phyloP scores from a whole-genome alignment of 2,888 invertebrate genomes.

The Crocallis elinguaria region DNA sequence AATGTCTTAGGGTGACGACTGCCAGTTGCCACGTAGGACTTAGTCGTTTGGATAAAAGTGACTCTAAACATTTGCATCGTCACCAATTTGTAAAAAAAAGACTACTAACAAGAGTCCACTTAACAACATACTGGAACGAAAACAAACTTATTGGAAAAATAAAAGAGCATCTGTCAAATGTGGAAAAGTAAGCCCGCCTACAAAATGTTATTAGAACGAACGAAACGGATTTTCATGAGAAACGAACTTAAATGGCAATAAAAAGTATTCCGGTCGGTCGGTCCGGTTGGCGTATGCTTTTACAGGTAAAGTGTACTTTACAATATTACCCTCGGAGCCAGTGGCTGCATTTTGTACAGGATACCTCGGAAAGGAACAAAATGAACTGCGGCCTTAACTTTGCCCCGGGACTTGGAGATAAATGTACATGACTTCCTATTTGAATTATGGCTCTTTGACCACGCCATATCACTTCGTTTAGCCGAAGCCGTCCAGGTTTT shows the following conservation, averaged over 20 bases:
- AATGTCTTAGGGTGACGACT: no score
- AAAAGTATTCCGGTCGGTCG: constrained; percentile 40
- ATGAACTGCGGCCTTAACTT: constrained; percentile 58
- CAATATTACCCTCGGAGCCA: constrained; percentile 52
- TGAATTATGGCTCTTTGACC: constrained; percentile 61
- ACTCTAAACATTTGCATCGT: no score
- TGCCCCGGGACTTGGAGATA: constrained; percentile 57
- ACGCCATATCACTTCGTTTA: constrained; percentile 29
- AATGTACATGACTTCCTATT: constrained; percentile 60
- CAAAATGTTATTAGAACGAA: constrained; percentile 32
- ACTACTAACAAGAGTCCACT: no score
- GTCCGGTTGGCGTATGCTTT: constrained; percentile 45
- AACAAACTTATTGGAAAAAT: constrained; percentile 3
- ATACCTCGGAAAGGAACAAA: constrained; percentile 56
- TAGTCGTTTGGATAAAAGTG: no score
- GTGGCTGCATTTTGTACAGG: constrained; percentile 60
- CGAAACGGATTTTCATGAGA: constrained; percentile 38
- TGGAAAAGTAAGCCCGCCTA: constrained; percentile 25
- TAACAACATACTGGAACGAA: not conserved
- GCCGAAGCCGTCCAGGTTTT: constrained; percentile 30
- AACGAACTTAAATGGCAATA: constrained; percentile 42
- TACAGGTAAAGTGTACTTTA: constrained; percentile 57
- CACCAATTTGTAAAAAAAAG: no score
- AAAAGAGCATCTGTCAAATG: constrained; percentile 4
- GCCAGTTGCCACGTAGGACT: no score